Base-by-base conservation (phyloP, 1,140 invertebrate genomes). In the Panulirus ornatus region DNA sequence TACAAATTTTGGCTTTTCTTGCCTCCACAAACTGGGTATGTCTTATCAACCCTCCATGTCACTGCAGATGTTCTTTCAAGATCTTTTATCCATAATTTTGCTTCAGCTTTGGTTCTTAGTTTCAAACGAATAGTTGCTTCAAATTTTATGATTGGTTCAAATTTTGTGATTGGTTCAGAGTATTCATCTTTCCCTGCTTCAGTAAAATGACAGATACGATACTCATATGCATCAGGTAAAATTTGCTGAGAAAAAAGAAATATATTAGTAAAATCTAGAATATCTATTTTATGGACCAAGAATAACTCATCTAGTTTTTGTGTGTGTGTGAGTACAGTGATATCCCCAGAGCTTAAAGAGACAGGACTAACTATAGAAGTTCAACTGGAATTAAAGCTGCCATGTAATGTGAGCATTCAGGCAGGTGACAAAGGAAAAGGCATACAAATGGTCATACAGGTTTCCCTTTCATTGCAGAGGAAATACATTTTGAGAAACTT, bases 1-100 rank as follows among this genome's bases (percentile, higher is more conserved):
- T 85, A 85, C 38, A 85, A 44, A 73, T 85, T 85, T 34, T 85
- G 83, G 38, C 40, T 85, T 30, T 85, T 85, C 71, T 75, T 85
- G n/a, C 83, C 83, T 19, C 83, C 83, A 75, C 83, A 85, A 27
- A 85, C 42, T 36, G 83, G 83, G 27, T 85, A 85, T 1, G 83
- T 85, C 34, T 85, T 85, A n/a, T 85, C 83, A 36, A 85, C 83
- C 22, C 83, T 36, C 83, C 83, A 85, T 5, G 83, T 85, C 22
- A 85, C 83, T 0, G 83, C 83, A 19, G 83, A 85, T 30, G 70
- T 51, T 47, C 70, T 70, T 36, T 85, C 70, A 38, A 85, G 6
- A 27, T 85, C 70, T 38, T 85, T 85, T 44, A 85, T 85, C 83
- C 83, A 85, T 11, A 54, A 47, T 34, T 36, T 73, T 47, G 83